Conservation (phyloP, 1,140 invertebrate genomes). For the Leptinotarsa lineolata region DNA sequence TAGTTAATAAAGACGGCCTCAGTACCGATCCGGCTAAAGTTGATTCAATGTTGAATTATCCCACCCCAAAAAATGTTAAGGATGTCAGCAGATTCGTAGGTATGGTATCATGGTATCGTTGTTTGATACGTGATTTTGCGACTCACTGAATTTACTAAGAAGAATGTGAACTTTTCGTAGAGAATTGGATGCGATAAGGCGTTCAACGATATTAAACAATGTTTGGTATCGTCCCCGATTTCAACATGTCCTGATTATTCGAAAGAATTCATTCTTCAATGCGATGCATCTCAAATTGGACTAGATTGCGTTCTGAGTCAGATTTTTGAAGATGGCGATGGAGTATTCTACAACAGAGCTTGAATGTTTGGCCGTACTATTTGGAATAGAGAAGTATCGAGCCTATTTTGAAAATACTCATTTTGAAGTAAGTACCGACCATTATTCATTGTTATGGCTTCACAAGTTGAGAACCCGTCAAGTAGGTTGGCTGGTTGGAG, state of each 20-base stretch:
- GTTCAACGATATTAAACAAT: too few relatives aligned
- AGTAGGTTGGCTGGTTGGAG: constrained; percentile 56
- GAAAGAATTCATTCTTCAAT: constrained; percentile 47
- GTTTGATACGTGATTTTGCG: too few relatives aligned
- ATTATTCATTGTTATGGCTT: constrained; percentile 57
- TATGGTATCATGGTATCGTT: too few relatives aligned
- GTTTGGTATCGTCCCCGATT: constrained; percentile 20
- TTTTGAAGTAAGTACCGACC: constrained; percentile 59
- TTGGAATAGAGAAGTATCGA: constrained; percentile 54
- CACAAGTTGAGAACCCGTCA: constrained; percentile 52
- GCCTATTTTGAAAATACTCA: constrained; percentile 54
- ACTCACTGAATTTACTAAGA: too few relatives aligned
- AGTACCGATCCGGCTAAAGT: too few relatives aligned
- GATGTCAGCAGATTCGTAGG: constrained; percentile 20
- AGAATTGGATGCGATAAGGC: background rate
- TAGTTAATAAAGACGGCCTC: too few relatives aligned
- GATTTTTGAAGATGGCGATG: too few relatives aligned
- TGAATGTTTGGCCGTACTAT: constrained; percentile 58
- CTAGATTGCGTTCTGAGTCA: too few relatives aligned
- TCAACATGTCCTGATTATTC: constrained; percentile 13
- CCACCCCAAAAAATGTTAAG: constrained; percentile 40
- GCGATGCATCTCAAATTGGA: constrained; percentile 48
- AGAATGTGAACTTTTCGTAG: too few relatives aligned
- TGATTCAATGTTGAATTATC: constrained; percentile 52
- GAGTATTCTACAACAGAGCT: constrained; percentile 57